phyloP scores from a whole-genome alignment of 2,113 vertebrate species.

The Tricholaema leucomelas region DNA sequence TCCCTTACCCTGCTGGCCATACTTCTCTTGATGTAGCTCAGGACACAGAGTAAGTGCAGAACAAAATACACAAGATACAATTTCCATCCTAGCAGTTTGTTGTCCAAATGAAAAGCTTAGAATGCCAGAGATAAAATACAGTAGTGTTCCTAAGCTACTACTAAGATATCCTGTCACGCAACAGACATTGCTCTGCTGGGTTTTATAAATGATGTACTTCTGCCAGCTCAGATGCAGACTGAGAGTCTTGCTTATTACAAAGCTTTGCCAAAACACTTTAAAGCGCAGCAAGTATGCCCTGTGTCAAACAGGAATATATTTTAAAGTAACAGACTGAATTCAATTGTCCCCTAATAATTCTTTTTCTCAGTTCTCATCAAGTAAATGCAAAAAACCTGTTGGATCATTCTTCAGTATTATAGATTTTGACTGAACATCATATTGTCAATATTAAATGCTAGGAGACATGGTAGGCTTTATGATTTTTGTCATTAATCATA shows the following conservation, averaged over 20 bases:
- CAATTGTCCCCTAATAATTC: background rate
- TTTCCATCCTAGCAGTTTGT: background rate
- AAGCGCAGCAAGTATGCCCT: background rate
- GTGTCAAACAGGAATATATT: background rate
- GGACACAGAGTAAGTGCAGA: background rate
- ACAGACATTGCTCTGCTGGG: background rate
- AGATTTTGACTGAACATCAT: background rate
- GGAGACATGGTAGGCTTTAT: background rate
- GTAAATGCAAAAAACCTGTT: background rate
- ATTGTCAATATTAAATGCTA: background rate
- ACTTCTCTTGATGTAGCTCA: no score
- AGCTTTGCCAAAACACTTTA: background rate
- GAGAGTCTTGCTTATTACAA: background rate
- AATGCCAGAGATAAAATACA: background rate
- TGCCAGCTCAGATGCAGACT: background rate
- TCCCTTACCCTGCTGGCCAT: no score
- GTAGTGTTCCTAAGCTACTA: background rate
- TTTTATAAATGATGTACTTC: background rate
- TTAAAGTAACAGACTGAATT: conserved; percentile 8
- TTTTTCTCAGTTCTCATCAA: background rate
- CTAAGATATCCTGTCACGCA: background rate
- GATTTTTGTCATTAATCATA: background rate
- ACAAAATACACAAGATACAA: background rate
- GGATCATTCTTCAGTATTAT: background rate
- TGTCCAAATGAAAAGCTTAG: background rate